A percentile compares a stretch with the other conserved stretches of the same genome.
Conservation (phyloP, 2,113 vertebrate genomes). For the Macquaria ambigua region DNA sequence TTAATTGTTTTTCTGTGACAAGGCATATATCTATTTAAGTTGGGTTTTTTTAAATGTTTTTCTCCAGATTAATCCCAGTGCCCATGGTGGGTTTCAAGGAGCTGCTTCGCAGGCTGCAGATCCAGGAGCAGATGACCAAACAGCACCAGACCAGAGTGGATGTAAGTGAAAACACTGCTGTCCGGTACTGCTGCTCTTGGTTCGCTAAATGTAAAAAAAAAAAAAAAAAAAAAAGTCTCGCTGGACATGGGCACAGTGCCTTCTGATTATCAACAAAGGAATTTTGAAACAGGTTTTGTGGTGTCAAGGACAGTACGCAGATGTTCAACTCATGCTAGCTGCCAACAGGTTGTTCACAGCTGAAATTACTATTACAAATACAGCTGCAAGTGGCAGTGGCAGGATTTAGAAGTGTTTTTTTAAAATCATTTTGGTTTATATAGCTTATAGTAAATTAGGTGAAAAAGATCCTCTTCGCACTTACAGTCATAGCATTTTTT, state of each 20-base stretch:
- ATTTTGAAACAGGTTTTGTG: slow-evolving; percentile 24
- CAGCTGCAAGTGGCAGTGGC: neutral
- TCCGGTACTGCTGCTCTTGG: slow-evolving; percentile 5
- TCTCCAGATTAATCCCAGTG: slow-evolving; percentile 93
- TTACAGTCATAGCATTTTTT: neutral
- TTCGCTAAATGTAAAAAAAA: neutral
- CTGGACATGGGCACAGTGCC: neutral
- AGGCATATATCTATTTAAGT: neutral
- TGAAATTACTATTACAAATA: neutral
- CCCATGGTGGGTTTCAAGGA: slow-evolving; percentile 99
- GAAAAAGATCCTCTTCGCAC: neutral
- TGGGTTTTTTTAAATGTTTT: neutral
- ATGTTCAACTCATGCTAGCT: slow-evolving; percentile 33
- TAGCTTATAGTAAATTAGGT: neutral
- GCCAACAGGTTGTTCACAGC: slow-evolving; percentile 37
- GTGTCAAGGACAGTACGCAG: slow-evolving; percentile 56
- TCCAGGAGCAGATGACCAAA: slow-evolving; percentile 99
- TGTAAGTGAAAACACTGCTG: slow-evolving; percentile 82
- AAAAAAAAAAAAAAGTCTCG: neutral
- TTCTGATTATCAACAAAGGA: slow-evolving; percentile 25
- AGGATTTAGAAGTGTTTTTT: neutral
- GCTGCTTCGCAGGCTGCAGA: slow-evolving; percentile 92
- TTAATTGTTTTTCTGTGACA: neutral
- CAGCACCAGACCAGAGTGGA: slow-evolving; percentile 98
- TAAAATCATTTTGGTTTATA: neutral